Base-by-base conservation (phyloP, 53 echinoderm and acorn worm species). In the Antedon mediterranea region DNA sequence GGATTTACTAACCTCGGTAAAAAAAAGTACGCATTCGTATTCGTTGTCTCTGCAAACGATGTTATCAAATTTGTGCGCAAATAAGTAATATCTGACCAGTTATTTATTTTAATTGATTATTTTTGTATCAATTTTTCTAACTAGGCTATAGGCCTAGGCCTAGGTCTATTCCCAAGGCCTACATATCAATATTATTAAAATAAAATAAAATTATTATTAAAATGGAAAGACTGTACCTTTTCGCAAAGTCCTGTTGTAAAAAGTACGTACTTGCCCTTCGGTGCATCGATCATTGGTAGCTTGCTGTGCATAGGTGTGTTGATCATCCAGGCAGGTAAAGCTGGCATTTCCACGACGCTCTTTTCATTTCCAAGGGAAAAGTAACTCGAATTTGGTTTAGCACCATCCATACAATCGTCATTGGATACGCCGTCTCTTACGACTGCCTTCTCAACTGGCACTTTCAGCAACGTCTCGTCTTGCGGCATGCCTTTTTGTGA, bases 271-370 rank as follows among this genome's bases (percentile, higher is more conserved):
- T 77, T 89, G 18, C 89, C 89, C 80, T 84, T 87, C 0, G 95
- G 95, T 23, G 91, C 91, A 0, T 89, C 85, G 27, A 91, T 79
- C 91, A 95, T 92, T 0, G 94, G 94, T 0, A 94, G 79, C 34
- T 95, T 95, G 75, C 91, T 87, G 79, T 91, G 83, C 89, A 95
- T 91, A 30, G 91, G 89, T 0, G 90, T 90, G 71, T 93, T 82
- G 15, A 88, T 73, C 88, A 93, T 86, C 93, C 93, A 93, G 28
- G 80, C 77, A 27, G 93, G 93, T 0, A 93, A 78, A 71, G 82
- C 79, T 13, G 93, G 93, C 73, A 93, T 71, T 6, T 87, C 80
- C 26, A 90, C 85, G 28, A 84, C 85, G 3, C 79, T 84, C 82
- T 85, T 75, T 20, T 88, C 85, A 76, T 76, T 76, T 8, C 57